phyloP scores from a whole-genome alignment of 92 coral and sea anemone species.

The Palythoa heliodiscus region DNA sequence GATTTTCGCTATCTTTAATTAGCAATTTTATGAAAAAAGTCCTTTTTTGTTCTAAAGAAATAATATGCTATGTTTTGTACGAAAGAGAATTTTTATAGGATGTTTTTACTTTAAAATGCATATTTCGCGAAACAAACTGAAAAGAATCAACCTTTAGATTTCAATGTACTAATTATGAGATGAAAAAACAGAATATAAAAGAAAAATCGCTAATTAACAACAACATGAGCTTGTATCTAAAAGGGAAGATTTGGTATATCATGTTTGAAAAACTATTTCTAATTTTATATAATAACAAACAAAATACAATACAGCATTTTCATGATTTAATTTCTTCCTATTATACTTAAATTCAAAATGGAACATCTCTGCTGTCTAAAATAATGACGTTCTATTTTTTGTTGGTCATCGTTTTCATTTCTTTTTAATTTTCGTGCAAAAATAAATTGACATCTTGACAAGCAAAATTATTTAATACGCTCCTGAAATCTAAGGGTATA shows the following conservation, averaged over 20 bases:
- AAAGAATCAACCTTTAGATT: background rate
- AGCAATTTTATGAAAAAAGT: background rate
- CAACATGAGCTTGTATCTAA: background rate
- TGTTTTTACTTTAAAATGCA: background rate
- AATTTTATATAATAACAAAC: too few species aligned
- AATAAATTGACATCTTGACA: background rate
- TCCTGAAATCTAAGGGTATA: background rate
- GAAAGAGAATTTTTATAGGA: background rate
- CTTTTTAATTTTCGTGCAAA: background rate
- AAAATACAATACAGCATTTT: too few species aligned
- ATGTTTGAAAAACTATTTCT: too few species aligned
- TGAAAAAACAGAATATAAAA: background rate
- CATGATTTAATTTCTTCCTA: too few species aligned
- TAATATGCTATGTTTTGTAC: background rate
- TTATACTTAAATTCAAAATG: too few species aligned
- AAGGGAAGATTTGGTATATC: too few species aligned
- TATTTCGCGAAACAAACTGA: background rate
- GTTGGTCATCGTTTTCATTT: background rate
- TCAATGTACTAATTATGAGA: background rate
- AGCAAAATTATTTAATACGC: background rate
- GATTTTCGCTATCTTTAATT: background rate
- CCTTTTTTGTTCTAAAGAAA: background rate
- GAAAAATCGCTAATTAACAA: conserved; percentile 1
- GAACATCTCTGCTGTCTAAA: too few species aligned
- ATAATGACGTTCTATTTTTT: background rate